These are phyloP conservation scores for Passer domesticus DNA, from an alignment of 2,113 vertebrate species.

Conservation along the genomic window DNA sequence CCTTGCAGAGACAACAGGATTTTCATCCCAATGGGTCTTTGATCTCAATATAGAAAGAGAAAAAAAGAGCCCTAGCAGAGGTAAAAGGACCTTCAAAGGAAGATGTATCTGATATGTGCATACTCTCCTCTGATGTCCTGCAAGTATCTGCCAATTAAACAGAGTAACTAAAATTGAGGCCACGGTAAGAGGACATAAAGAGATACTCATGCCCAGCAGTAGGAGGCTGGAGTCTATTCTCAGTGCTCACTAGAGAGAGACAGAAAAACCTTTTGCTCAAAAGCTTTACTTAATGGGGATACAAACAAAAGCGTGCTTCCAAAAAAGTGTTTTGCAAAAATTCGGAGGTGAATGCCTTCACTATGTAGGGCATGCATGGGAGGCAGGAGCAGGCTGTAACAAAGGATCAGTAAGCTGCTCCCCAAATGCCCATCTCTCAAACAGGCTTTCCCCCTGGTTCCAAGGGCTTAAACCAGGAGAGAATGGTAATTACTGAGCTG, in stretches of 20 bases:
- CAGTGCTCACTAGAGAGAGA: neutral
- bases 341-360: neutral
- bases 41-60: neutral
- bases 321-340: neutral
- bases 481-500: neutral
- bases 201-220: neutral
- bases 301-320: neutral
- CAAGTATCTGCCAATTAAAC: neutral
- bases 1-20: neutral
- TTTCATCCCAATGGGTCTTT: neutral
- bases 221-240: neutral
- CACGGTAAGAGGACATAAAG: neutral
- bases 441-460: neutral
- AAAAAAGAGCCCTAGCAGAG: neutral
- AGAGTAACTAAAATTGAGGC: neutral
- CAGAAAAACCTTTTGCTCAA: neutral
- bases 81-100: neutral
- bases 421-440: neutral
- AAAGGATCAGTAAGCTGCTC: neutral
- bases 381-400: neutral
- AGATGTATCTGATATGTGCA: neutral
- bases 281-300: neutral
- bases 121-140: neutral
- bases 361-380: accelerated
- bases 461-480: neutral